Percentiles rank a stretch among this genome's conserved stretches.
These are phyloP conservation scores for Uropetala carovei DNA, from an alignment of 2,888 invertebrate species.

Conservation along the genomic window DNA sequence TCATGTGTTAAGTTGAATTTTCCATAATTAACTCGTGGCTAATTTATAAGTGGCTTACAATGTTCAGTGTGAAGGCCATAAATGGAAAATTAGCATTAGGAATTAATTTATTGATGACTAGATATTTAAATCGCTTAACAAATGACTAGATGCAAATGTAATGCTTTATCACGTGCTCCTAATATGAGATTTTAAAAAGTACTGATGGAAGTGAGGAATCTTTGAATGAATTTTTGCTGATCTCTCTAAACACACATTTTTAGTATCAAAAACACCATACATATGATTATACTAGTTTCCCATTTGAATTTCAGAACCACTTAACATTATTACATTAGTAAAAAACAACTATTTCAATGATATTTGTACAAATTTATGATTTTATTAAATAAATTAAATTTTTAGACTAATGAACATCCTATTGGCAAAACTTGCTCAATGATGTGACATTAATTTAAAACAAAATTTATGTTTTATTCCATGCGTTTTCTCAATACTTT, in stretches of 20 bases:
- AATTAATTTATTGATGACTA: background rate
- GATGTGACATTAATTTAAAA: too few species aligned
- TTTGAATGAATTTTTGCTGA: slow-evolving; percentile 26
- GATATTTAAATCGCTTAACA: background rate
- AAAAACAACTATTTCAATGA: slow-evolving; percentile 12
- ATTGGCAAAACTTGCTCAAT: background rate
- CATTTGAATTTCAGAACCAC: slow-evolving; percentile 17
- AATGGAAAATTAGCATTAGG: background rate
- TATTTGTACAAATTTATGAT: background rate
- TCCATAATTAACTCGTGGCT: background rate
- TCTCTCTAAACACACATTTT: slow-evolving; percentile 44
- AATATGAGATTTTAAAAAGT: background rate
- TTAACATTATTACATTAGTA: background rate
- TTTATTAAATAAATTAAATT: background rate
- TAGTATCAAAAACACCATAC: slow-evolving; percentile 60
- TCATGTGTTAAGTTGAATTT: background rate
- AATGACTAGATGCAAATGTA: slow-evolving; percentile 22
- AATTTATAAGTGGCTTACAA: background rate
- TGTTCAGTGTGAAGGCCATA: background rate
- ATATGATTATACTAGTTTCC: slow-evolving; percentile 26
- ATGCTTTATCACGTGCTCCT: background rate
- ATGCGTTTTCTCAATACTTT: background rate
- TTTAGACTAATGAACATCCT: background rate
- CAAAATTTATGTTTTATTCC: too few species aligned
- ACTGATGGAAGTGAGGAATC: background rate